Evolutionary conservation across 2,888 invertebrate genomes (phyloP).

Genomic region (Dolichopus griseipennis): DNA sequence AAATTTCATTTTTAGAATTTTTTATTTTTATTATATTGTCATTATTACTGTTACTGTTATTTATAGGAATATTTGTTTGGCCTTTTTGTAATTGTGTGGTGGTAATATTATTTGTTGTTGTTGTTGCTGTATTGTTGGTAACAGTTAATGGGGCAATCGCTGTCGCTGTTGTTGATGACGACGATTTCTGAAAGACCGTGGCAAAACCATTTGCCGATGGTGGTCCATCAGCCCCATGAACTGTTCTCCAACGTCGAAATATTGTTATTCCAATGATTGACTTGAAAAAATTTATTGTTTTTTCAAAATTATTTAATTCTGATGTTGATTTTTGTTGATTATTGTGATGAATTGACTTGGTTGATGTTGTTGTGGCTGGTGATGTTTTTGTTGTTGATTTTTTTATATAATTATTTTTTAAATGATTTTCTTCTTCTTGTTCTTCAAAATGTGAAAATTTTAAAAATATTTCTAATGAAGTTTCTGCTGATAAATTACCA

Average conservation of each 20-base stretch:
- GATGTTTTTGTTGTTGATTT: too few species aligned
- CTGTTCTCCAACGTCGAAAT: conserved; percentile 27
- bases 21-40: not conserved
- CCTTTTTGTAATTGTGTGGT: too few species aligned
- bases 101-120: not conserved
- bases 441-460: too few species aligned
- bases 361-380: too few species aligned
- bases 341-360: too few species aligned
- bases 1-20: conserved; percentile 1
- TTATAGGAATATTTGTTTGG: not conserved
- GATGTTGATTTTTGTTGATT: too few species aligned
- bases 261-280: conserved; percentile 26
- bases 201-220: conserved; percentile 26
- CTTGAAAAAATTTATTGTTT: conserved; percentile 13
- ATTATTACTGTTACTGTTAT: not conserved
- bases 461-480: too few species aligned
- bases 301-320: not conserved
- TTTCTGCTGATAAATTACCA: too few species aligned
- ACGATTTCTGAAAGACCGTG: conserved; percentile 24
- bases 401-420: too few species aligned
- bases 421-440: too few species aligned
- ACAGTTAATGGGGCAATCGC: conserved; percentile 11
- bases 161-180: conserved; percentile 6
- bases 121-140: not conserved
- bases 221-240: conserved; percentile 26